A percentile compares a stretch with the other conserved stretches of the same genome.
These are phyloP conservation scores for Tigriopus californicus DNA, from an alignment of 2,888 invertebrate genomes.

Conservation along the genomic window DNA sequence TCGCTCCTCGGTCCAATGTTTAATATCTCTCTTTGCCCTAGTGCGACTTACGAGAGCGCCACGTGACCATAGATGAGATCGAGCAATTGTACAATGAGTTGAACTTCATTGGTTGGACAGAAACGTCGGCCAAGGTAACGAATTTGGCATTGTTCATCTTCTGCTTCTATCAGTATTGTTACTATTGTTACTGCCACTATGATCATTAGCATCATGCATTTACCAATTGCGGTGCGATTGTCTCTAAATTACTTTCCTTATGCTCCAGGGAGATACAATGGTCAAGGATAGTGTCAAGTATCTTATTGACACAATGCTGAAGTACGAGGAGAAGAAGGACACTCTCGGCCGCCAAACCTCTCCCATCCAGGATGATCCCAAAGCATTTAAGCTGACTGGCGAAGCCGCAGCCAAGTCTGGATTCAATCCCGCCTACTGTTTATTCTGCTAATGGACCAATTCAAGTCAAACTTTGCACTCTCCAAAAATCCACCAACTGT, in stretches of 20 bases:
- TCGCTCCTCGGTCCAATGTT: too few relatives aligned
- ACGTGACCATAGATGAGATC: conserved; percentile 35
- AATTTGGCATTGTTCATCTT: neutral
- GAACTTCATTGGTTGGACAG: conserved; percentile 38
- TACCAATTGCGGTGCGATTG: neutral
- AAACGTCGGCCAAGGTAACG: conserved; percentile 36
- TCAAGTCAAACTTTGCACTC: too few relatives aligned
- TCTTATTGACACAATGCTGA: conserved; percentile 28
- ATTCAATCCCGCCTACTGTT: too few relatives aligned
- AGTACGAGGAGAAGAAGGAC: conserved; percentile 19
- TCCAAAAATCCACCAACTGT: too few relatives aligned
- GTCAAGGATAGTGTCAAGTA: conserved; percentile 23
- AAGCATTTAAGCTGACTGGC: too few relatives aligned
- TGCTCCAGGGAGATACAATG: conserved; percentile 1
- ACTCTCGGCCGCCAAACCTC: too few relatives aligned
- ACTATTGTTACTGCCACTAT: neutral
- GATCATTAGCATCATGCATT: neutral
- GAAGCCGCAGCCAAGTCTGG: too few relatives aligned
- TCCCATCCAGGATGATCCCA: too few relatives aligned
- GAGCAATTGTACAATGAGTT: conserved; percentile 36
- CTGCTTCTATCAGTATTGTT: neutral
- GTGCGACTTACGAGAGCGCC: conserved; percentile 35
- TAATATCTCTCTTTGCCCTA: too few relatives aligned
- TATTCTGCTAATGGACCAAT: too few relatives aligned
- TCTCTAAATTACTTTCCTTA: neutral